Conservation (phyloP, 1,140 invertebrate genomes). For the Drosophila littoralis region DNA sequence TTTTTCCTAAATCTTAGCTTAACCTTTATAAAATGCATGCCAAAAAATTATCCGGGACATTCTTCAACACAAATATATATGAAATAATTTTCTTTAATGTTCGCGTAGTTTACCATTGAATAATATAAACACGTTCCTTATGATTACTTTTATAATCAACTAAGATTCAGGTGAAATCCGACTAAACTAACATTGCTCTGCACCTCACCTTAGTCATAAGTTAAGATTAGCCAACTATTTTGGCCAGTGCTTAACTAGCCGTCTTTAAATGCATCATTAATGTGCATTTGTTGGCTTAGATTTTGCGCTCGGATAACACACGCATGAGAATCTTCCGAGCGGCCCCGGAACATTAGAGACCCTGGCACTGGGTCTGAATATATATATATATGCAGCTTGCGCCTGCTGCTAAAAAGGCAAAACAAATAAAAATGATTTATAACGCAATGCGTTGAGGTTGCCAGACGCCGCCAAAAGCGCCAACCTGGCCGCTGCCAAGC, state of each 20-base stretch:
- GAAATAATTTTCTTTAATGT: too few relatives aligned
- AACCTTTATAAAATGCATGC: too few relatives aligned
- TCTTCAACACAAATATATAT: too few relatives aligned
- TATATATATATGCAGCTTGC: neutral
- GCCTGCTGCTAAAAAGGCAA: conserved; percentile 42
- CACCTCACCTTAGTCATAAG: neutral
- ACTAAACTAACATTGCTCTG: neutral
- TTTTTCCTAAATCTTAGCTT: too few relatives aligned
- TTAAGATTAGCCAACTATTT: conserved; percentile 31
- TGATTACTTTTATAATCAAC: too few relatives aligned
- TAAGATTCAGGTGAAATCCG: neutral
- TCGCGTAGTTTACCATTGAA: too few relatives aligned
- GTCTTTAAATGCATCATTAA: conserved; percentile 72
- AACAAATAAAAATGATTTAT: conserved; percentile 84
- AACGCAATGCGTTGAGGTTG: conserved; percentile 78
- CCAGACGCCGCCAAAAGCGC: conserved; percentile 77
- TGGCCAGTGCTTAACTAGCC: conserved; percentile 30
- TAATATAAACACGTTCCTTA: too few relatives aligned
- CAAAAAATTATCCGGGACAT: too few relatives aligned
- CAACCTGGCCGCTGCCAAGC: conserved; percentile 60
- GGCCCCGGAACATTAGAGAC: conserved; percentile 56
- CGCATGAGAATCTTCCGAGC: conserved; percentile 59
- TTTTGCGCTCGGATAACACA: conserved; percentile 66
- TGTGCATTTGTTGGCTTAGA: conserved; percentile 76
- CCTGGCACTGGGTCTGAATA: conserved; percentile 20